Base-by-base conservation (phyloP, 2,797 vertebrate genomes). In the Botia almorhae region DNA sequence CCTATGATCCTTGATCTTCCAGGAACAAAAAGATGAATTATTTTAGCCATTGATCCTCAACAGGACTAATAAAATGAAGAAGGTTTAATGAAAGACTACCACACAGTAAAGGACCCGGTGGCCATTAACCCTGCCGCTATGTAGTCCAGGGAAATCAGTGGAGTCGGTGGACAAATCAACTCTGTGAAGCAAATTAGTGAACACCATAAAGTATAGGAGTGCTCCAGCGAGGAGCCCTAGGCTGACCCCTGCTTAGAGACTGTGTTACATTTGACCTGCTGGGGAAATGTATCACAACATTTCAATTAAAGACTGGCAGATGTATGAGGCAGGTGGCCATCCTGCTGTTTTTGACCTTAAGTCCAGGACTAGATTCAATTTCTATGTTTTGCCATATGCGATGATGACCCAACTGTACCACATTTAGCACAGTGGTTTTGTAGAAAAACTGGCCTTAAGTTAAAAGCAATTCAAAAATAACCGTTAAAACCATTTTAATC, bases 221-320 rank as follows among this genome's bases (percentile, higher is more conserved):
- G 83, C 76, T 92, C 82, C 92, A 89, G 92, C 88, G 85, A 91
- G 91, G 88, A 93, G 90, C 90, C 90, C 82, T 74, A 85, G 72
- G 78, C 87, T 95, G 93, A 95, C 92, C 92, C 63, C 85, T 92
- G 87, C 90, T 94, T 93, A 93, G 90, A 90, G 89, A 90, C 90
- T 91, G 90, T 87, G 89, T 91, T 93, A 94, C 87, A 85, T 95
- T 90, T 95, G 94, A 95, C 93, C 91, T 86, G 80, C 81, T 58
- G 85, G 86, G 87, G 90, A 96, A 93, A 96, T 95, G 94, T 93
- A 95, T 96, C 93, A 95, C 91, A 94, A 93, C 88, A 91, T 94
- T 96, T 96, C 93, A 95, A 93, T 95, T 95, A 95, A 94, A 94
- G 90, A 72, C 88, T 93, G 92, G 90, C 89, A 92, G 90, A 79